These are phyloP conservation scores for Pseudachorutes palmiensis DNA, from an alignment of 1,140 invertebrate species.

Conservation along the genomic window DNA sequence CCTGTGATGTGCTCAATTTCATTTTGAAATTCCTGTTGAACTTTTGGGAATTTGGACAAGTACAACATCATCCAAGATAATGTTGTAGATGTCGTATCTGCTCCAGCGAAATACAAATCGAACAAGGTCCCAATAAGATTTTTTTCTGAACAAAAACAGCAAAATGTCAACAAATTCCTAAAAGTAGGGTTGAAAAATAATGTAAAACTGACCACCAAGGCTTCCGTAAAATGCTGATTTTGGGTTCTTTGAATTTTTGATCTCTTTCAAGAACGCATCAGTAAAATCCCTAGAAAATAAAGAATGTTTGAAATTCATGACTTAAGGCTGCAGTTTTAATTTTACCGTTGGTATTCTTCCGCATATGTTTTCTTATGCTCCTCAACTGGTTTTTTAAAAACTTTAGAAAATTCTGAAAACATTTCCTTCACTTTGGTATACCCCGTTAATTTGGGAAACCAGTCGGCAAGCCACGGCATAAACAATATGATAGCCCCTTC, in stretches of 20 bases:
- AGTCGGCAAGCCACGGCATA: slow-evolving; percentile 4
- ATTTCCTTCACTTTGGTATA: background rate
- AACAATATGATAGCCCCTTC: slow-evolving; percentile 1
- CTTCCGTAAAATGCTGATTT: slow-evolving; percentile 19
- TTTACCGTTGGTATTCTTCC: background rate
- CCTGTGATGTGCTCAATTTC: slow-evolving; percentile 4
- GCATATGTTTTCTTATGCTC: slow-evolving; percentile 14
- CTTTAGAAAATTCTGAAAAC: background rate
- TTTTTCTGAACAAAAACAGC: background rate
- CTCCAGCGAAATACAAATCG: background rate
- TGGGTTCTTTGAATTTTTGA: slow-evolving; percentile 18
- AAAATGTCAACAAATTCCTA: too few species aligned
- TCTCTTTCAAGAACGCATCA: slow-evolving; percentile 21
- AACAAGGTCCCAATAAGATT: background rate
- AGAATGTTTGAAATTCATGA: background rate
- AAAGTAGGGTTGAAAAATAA: too few species aligned
- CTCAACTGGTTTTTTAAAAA: background rate
- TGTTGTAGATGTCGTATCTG: background rate
- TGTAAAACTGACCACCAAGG: slow-evolving; percentile 13
- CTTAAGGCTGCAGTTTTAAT: background rate
- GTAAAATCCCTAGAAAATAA: slow-evolving; percentile 18
- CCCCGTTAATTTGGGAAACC: slow-evolving; percentile 5
- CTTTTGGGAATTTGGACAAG: background rate
- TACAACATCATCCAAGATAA: background rate
- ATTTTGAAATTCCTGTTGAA: slow-evolving; percentile 5